Evolutionary conservation across 2,888 invertebrate genomes (phyloP), one percentile per base, ranked within the genome.

Genomic region (Meiosimyza decipiens): DNA sequence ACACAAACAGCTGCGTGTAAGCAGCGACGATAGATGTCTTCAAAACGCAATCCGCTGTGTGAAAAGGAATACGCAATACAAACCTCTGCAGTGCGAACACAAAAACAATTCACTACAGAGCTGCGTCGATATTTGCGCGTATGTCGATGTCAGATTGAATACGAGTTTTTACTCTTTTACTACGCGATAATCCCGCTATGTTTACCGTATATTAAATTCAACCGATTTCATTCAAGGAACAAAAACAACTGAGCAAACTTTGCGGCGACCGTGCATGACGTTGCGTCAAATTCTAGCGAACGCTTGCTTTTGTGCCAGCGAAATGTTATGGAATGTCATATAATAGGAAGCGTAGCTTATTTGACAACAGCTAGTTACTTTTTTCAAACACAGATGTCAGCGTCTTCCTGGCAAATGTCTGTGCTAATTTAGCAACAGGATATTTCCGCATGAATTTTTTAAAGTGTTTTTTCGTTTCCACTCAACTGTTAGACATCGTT

Each of bases 1-100:
- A 64, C 28, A 64, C 28, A 50, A 64, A 64, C 64, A 28, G 33
- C 18, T 64, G 64, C 51, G 64, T 64, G 51, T 51, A 18, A 64
- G 51, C 28, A 64, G 64, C 50, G 22, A 50, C 22, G 28, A 50
- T 18, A 64, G 9, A 40, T 4, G 40, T 9, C 64, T 28, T 28
- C 28, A 28, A 28, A 64, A 40, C 22, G 50, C 50, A 22, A 18
- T 13, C 1, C 28, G 28, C 16, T 22, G 51, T 64, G 64, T 13
- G 28, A 50, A 40, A 40, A n/a, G 9, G 64, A 64, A 28, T 28
- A 64, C 64, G 64, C 64, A 64, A 18, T 64, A 64, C 9, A 15
- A 49, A 28, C 22, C 50, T 13, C 50, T 3, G n/a, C 47, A 47
- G 15, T 12, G 51, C 12, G 18, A n/a, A 33, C 28, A 15, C n/a